Evolutionary conservation across 1,140 invertebrate species (phyloP).

Genomic region (Spodoptera litura): DNA sequence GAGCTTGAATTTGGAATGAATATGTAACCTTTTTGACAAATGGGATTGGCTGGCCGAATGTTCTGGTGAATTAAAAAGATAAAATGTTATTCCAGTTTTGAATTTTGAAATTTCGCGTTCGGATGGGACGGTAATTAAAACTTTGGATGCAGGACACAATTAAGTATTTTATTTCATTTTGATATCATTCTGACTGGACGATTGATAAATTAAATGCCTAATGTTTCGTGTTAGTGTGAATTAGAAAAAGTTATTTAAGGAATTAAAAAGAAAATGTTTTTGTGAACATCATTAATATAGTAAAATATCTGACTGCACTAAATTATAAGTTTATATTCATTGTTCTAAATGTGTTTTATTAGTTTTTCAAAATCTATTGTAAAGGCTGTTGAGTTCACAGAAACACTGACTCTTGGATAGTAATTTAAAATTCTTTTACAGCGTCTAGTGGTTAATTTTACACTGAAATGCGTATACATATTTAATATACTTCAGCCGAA

Average conservation of each 20-base stretch:
- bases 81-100: constrained; percentile 15
- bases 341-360: too few relatives aligned
- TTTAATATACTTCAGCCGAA: constrained; percentile 9
- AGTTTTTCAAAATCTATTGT: too few relatives aligned
- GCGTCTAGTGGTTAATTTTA: constrained; percentile 54
- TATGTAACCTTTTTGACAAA: constrained; percentile 27
- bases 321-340: too few relatives aligned
- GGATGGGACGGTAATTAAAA: background rate
- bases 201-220: too few relatives aligned
- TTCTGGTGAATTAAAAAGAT: constrained; percentile 10
- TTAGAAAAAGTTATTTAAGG: too few relatives aligned
- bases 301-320: too few relatives aligned
- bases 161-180: too few relatives aligned
- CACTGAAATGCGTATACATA: constrained; percentile 6
- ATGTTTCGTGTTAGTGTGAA: too few relatives aligned
- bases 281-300: too few relatives aligned
- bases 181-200: too few relatives aligned
- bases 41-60: constrained; percentile 12
- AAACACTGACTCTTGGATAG: constrained; percentile 34
- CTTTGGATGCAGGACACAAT: too few relatives aligned
- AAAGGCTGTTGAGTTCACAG: background rate
- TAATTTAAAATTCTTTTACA: constrained; percentile 65
- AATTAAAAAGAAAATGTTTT: too few relatives aligned
- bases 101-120: background rate
- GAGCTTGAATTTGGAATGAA: constrained; percentile 43